Base-by-base conservation (phyloP, 2,888 invertebrate genomes). In the Acholoe squamosa region DNA sequence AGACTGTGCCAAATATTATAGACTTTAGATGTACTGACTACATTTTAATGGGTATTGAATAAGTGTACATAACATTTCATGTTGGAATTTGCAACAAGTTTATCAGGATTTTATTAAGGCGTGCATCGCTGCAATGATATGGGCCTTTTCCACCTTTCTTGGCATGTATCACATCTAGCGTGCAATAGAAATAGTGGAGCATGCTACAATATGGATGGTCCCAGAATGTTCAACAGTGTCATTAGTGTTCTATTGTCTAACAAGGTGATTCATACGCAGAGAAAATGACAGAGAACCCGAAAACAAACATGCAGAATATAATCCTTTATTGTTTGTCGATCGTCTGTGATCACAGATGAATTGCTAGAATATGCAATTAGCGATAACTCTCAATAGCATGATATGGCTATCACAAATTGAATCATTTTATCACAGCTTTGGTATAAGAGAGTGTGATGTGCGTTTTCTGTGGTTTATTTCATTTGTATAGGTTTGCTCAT, bases 1-100 rank as follows among this genome's bases (percentile, higher is more conserved):
- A 80, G 34, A 33, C 34, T 80, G 80, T 80, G 80, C 80, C 80
- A 80, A 80, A 80, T 80, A 80, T 80, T n/a, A 80, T 80, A 80
- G 80, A 33, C 34, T 80, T 80, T 80, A 34, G 43, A 43, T 34
- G 19, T 33, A 19, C 80, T 80, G 80, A 80, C 80, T 80, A 80
- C 43, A 34, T 34, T 80, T 80, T 43, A 80, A 80, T 33, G n/a
- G 80, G 80, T 80, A 43, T 80, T 7, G 80, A 43, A 43, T 22
- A 71, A 71, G 71, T 71, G 71, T 71, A 71, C 28, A 71, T 25
- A n/a, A 43, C 43, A 43, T 43, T 43, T 7, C 43, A 43, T 43
- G 43, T 43, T 43, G 43, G 43, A 10, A 43, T 10, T 10, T 43
- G 3, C 43, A 43, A 43, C 43, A 43, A 43, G 43, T 43, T n/a